A percentile compares a stretch with the other conserved stretches of the same genome.
These are phyloP conservation scores for Malacosoma neustria DNA, from an alignment of 2,888 invertebrate species.

Conservation along the genomic window DNA sequence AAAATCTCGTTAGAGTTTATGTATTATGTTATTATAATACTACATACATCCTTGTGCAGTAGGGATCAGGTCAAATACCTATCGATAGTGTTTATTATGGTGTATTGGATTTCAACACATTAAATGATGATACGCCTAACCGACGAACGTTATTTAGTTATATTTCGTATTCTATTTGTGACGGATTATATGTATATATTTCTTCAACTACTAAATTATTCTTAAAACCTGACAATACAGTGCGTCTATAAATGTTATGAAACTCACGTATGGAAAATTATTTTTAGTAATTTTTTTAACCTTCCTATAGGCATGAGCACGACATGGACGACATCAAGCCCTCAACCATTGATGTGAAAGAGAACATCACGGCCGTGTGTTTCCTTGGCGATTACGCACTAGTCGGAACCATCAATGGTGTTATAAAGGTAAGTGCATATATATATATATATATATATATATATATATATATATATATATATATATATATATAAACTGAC, in stretches of 20 bases:
- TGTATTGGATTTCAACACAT: no score
- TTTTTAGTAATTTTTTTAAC: conserved; percentile 15
- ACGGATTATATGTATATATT: not conserved
- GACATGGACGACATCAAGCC: conserved; percentile 62
- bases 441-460: not conserved
- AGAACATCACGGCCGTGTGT: conserved; percentile 71
- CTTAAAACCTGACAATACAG: no score
- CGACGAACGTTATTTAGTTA: not conserved
- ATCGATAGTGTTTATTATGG: no score
- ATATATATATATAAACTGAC: no score
- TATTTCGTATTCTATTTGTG: not conserved
- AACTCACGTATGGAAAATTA: no score
- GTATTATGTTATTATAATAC: no score
- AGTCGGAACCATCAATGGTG: conserved; percentile 49
- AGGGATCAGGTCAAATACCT: no score
- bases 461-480: not conserved
- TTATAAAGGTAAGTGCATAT: conserved; percentile 46
- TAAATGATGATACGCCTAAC: no score
- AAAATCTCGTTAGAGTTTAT: no score
- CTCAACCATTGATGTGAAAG: conserved; percentile 71
- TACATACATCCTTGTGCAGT: no score
- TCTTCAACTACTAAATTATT: no score
- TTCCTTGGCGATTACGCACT: conserved; percentile 65
- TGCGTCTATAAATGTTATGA: no score
- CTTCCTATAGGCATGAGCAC: conserved; percentile 65